phyloP scores from a whole-genome alignment of 2,888 invertebrate species.

The Tachina lurida region DNA sequence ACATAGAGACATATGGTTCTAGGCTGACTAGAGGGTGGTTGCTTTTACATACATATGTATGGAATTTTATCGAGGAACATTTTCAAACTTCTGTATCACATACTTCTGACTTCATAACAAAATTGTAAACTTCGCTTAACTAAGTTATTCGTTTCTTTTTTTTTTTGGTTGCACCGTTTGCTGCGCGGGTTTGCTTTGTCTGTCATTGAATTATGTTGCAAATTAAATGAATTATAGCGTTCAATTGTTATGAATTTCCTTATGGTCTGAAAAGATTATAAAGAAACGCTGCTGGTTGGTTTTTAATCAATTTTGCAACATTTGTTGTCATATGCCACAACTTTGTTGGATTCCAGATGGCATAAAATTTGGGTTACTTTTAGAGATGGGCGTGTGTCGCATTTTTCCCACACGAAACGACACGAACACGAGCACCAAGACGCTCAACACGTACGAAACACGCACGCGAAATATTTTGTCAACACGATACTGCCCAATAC shows the following conservation, averaged over 20 bases:
- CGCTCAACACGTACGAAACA: too few relatives aligned
- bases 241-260: conserved; percentile 59
- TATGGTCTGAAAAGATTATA: conserved; percentile 3
- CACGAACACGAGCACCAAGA: too few relatives aligned
- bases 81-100: conserved; percentile 15
- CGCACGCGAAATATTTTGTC: too few relatives aligned
- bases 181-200: conserved; percentile 30
- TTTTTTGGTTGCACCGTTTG: conserved; percentile 8
- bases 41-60: too few relatives aligned
- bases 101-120: conserved; percentile 19
- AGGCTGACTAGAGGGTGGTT: too few relatives aligned
- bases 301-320: background rate
- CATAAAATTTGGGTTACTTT: background rate
- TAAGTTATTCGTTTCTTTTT: conserved; percentile 1
- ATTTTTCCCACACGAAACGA: too few relatives aligned
- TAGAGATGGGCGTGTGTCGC: too few relatives aligned
- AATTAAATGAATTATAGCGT: conserved; percentile 69
- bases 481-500: too few relatives aligned
- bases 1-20: too few relatives aligned
- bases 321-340: background rate
- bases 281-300: background rate
- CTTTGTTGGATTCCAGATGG: background rate
- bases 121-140: conserved; percentile 59
- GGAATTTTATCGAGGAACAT: background rate
- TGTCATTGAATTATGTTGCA: conserved; percentile 69